phyloP scores from a whole-genome alignment of 37 sponge, comb jelly and placozoan species.

The Crambe crambe region DNA sequence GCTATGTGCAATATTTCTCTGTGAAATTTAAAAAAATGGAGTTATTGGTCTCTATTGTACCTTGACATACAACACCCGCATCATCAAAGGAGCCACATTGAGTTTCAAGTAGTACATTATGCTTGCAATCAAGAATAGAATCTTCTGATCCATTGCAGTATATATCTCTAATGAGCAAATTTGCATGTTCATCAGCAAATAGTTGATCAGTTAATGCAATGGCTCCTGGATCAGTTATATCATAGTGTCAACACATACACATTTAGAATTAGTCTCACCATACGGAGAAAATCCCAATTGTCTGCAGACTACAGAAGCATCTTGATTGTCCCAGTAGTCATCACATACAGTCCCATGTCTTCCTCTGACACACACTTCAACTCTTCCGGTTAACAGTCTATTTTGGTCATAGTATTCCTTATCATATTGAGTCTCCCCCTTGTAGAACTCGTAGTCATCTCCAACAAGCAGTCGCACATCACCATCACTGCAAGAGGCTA shows the following conservation, averaged over 20 bases:
- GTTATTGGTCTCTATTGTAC: too few relatives aligned
- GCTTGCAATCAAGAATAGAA: conserved; percentile 5
- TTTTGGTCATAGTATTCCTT: background rate
- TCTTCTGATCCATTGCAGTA: conserved; percentile 30
- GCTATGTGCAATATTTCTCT: background rate
- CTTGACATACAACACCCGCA: conserved; percentile 40
- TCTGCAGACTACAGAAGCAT: conserved; percentile 49
- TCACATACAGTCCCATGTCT: conserved; percentile 38
- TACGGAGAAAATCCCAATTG: conserved; percentile 52
- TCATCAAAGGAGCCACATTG: conserved; percentile 33
- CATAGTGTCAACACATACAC: too few relatives aligned
- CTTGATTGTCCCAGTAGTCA: conserved; percentile 28
- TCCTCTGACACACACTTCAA: conserved; percentile 38
- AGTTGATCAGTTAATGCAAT: conserved; percentile 4
- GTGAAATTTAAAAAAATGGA: background rate
- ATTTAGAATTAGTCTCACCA: too few relatives aligned
- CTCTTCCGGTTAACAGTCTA: conserved; percentile 25
- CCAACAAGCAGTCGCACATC: too few relatives aligned
- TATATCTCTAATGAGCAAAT: background rate
- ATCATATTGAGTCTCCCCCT: background rate
- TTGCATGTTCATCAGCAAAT: background rate
- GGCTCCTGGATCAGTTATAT: too few relatives aligned
- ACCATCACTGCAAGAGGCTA: conserved; percentile 26
- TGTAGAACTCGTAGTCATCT: conserved; percentile 3
- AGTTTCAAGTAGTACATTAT: background rate